phyloP scores from a whole-genome alignment of 2,797 vertebrate genomes.

The Apogon talboti region DNA sequence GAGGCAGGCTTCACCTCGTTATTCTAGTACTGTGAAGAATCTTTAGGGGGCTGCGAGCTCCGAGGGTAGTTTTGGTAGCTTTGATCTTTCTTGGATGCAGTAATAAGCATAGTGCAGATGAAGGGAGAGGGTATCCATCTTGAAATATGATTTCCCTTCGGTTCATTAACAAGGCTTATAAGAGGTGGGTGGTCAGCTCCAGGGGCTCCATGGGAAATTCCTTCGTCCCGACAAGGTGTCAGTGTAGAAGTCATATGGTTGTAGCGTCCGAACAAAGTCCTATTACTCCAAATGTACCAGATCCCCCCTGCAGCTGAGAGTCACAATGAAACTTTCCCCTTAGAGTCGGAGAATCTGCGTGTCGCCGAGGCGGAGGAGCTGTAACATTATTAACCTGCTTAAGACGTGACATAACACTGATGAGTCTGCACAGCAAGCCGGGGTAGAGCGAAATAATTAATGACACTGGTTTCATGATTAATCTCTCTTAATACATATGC shows the following conservation, averaged over 20 bases:
- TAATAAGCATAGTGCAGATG: constrained; percentile 74
- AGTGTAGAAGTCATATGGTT: constrained; percentile 30
- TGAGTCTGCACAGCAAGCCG: constrained; percentile 11
- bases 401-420: constrained; percentile 8
- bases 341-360: constrained; percentile 30
- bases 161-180: constrained; percentile 70
- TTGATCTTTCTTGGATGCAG: constrained; percentile 80
- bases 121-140: constrained; percentile 72
- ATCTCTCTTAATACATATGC: constrained; percentile 34
- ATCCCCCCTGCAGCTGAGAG: constrained; percentile 41
- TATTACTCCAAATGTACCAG: constrained; percentile 51
- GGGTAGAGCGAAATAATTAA: not conserved
- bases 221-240: constrained; percentile 48
- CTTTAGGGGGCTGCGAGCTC: constrained; percentile 68
- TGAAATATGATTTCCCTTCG: constrained; percentile 73
- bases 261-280: constrained; percentile 49
- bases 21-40: constrained; percentile 75
- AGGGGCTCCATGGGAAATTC: constrained; percentile 57
- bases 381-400: constrained; percentile 9
- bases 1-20: constrained; percentile 74
- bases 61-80: constrained; percentile 77
- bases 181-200: constrained; percentile 75
- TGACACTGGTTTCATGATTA: constrained; percentile 22
- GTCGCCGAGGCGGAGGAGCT: constrained; percentile 29
- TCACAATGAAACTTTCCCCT: constrained; percentile 23